These are phyloP conservation scores for Ophiodon elongatus DNA, from an alignment of 2,113 vertebrate species.

Conservation along the genomic window DNA sequence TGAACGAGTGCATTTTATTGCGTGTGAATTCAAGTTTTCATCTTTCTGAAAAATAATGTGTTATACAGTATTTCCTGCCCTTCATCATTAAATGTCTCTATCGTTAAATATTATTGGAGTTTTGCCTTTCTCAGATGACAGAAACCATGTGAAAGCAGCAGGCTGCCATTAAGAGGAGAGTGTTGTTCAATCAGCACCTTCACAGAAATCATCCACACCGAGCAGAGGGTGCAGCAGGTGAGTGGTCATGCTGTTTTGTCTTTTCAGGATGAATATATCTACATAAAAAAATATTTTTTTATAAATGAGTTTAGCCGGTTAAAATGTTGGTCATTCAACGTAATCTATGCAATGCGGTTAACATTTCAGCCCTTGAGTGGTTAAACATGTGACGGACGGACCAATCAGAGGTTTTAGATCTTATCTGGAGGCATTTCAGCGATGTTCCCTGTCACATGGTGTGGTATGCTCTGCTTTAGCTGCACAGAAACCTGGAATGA, in stretches of 20 bases:
- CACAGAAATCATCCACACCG: not conserved
- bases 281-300: not conserved
- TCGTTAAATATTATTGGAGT: no score
- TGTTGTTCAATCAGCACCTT: not conserved
- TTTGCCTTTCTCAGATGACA: no score
- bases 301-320: not conserved
- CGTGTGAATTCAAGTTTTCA: not conserved
- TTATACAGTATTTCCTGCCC: no score
- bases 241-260: not conserved
- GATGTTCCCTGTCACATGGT: conserved; percentile 68
- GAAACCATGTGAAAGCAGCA: no score
- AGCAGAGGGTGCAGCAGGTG: not conserved
- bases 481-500: conserved; percentile 20
- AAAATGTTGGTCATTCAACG: not conserved
- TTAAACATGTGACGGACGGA: conserved; percentile 68
- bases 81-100: no score
- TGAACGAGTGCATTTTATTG: not conserved
- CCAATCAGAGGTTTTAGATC: conserved; percentile 51
- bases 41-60: not conserved
- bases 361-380: not conserved
- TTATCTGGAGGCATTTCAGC: conserved; percentile 67
- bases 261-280: not conserved
- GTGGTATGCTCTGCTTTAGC: conserved; percentile 1
- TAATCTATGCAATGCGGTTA: not conserved
- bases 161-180: not conserved